Base-by-base conservation (phyloP, 2,888 invertebrate genomes). In the Phyto melanocephala region DNA sequence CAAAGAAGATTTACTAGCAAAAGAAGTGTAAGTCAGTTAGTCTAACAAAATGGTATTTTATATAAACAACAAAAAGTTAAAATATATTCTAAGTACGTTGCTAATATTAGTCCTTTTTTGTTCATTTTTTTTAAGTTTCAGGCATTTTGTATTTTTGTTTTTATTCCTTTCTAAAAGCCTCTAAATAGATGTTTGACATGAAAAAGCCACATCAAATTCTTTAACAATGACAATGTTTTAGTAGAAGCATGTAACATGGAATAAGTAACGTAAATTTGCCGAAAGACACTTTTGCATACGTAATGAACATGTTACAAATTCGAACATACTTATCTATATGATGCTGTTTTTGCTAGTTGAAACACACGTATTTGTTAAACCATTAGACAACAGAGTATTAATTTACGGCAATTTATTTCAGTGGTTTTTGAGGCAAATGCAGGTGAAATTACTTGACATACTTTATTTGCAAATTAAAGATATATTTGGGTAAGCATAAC, bases 151-250 rank as follows among this genome's bases (percentile, higher is more conserved):
- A 1, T 42, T 52, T 45, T 52, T 63, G 6, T 28, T 52, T 8
- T 0, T 63, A 47, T 63, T 40, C 17, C 1, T 13, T 40, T 62
- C 52, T 1, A 33, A n/a, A 40, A 22, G 13, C 33, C 52, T 33
- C 50, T 45, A 47, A 65, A 71, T 60, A 42, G 42, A 65, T 60
- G 72, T 72, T 63, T 76, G 68, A 84, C 79, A 81, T 82, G 63
- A 68, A 75, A 79, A 84, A 79, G 65, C 80, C 67, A 37, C 71
- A 67, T 78, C 62, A 75, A 80, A 76, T 78, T 78, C 50, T 56
- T 37, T 62, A 24, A 74, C 58, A 76, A 74, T 37, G 28, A 60
- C 28, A 5, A 15, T 20, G 5, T 28, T 42, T 67, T n/a, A 3
- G 13, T 68, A 15, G 35, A 2, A 28, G 62, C 6, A 17, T 33